These are phyloP conservation scores for Ophion slaviceki DNA, from an alignment of 2,888 invertebrate genomes.

Conservation along the genomic window DNA sequence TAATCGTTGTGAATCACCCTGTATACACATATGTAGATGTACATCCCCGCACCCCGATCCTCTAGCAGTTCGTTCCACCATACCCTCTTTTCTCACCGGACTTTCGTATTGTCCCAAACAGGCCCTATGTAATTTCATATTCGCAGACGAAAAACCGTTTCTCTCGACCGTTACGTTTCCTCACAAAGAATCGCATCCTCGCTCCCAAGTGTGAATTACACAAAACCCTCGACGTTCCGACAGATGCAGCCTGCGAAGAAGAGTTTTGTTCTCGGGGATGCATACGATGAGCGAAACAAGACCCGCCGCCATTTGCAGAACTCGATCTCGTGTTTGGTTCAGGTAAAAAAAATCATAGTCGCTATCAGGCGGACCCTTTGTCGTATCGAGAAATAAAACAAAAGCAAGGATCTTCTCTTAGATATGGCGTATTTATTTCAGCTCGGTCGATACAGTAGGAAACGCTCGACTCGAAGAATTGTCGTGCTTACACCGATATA, in stretches of 20 bases:
- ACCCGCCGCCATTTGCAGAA: background rate
- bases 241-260: background rate
- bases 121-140: conserved; percentile 55
- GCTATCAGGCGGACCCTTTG: too few relatives aligned
- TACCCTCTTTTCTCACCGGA: background rate
- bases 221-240: background rate
- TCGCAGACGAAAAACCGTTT: conserved; percentile 5
- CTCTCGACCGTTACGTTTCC: conserved; percentile 12
- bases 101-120: background rate
- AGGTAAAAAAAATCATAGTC: background rate
- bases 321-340: too few relatives aligned
- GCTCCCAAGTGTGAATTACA: background rate
- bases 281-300: background rate
- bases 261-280: background rate
- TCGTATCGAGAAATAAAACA: background rate
- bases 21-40: too few relatives aligned
- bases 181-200: background rate
- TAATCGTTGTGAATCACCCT: too few relatives aligned
- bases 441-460: background rate
- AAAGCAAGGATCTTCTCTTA: background rate
- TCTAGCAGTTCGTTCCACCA: background rate
- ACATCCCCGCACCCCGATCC: too few relatives aligned
- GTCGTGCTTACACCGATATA: background rate
- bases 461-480: background rate
- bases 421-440: background rate